Conservation (phyloP, 2,113 vertebrate species). For the Pongo pygmaeus region DNA sequence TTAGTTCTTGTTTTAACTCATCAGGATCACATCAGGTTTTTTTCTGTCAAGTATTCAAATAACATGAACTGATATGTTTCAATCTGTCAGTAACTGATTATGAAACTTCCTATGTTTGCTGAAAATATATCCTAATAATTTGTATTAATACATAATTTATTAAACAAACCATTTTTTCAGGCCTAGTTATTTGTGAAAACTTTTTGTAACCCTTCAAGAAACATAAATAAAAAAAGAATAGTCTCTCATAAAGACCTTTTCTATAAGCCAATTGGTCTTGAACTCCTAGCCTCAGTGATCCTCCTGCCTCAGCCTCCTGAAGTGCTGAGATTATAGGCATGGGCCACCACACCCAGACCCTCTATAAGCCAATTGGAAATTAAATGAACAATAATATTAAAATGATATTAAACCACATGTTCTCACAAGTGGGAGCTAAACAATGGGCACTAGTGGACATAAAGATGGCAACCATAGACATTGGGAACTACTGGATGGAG, state of each 20-base stretch:
- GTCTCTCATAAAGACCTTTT: not conserved
- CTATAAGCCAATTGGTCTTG: not conserved
- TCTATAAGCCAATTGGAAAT: not conserved
- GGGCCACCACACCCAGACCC: no score
- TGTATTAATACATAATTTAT: not conserved
- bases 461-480: no score
- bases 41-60: conserved; percentile 19
- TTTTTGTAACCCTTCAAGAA: not conserved
- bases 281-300: no score
- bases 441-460: no score
- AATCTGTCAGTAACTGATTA: not conserved
- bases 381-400: not conserved
- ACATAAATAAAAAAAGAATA: not conserved
- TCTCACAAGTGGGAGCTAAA: no score
- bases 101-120: not conserved
- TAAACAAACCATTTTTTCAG: conserved; percentile 2
- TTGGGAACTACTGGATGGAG: no score
- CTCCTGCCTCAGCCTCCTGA: no score
- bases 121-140: not conserved
- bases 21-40: not conserved
- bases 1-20: conserved; percentile 28
- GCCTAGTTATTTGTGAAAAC: not conserved
- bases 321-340: no score
- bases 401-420: not conserved
- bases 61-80: not conserved